A percentile compares a stretch with the other conserved stretches of the same genome.
Conservation (phyloP, 2,113 vertebrate genomes). For the Piaya cayana region DNA sequence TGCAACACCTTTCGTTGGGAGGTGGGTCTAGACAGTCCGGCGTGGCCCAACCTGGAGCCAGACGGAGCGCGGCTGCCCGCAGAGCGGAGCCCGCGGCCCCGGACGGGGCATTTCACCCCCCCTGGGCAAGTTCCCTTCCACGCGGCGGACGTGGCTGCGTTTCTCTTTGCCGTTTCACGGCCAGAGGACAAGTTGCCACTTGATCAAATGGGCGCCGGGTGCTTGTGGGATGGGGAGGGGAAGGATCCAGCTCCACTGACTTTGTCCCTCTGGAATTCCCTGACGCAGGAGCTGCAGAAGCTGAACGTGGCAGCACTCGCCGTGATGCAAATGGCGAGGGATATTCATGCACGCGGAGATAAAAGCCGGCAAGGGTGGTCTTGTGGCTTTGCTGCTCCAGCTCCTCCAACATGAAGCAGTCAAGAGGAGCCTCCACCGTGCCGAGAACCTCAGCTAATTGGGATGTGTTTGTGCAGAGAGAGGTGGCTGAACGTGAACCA, state of each 20-base stretch:
- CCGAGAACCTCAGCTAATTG: accelerated
- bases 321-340: background rate
- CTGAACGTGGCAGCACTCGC: background rate
- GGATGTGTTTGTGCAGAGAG: background rate
- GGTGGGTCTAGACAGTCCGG: background rate
- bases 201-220: background rate
- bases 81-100: background rate
- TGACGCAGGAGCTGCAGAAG: constrained; percentile 33
- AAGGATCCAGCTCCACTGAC: constrained; percentile 35
- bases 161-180: background rate
- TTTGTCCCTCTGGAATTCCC: constrained; percentile 63
- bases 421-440: no score
- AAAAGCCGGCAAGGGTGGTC: background rate
- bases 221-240: constrained; percentile 1
- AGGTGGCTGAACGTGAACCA: accelerated
- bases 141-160: background rate
- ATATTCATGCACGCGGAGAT: background rate
- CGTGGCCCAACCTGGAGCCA: background rate
- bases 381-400: background rate
- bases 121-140: background rate
- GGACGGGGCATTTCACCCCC: background rate
- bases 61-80: background rate
- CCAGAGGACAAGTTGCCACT: constrained; percentile 14
- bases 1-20: background rate
- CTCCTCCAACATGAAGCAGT: background rate